phyloP scores from a whole-genome alignment of 2,797 vertebrate species.

The Mustela erminea region DNA sequence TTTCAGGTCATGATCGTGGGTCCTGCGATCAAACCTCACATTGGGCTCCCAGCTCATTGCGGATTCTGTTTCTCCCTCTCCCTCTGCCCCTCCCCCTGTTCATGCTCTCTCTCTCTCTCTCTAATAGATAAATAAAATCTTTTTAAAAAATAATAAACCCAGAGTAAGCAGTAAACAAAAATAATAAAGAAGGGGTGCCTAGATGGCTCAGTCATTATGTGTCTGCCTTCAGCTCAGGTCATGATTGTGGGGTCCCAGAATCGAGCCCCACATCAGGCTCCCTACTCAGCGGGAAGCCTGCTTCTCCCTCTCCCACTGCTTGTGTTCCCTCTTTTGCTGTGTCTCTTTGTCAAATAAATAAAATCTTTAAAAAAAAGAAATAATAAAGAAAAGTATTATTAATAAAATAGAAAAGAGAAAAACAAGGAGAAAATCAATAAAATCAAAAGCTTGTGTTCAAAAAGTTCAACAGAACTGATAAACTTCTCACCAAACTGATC shows the following conservation, averaged over 20 bases:
- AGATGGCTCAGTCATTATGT: too few species aligned
- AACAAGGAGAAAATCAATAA: not conserved
- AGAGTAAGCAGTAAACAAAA: not conserved
- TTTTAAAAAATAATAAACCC: not conserved
- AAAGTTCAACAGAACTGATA: not conserved
- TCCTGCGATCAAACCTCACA: too few species aligned
- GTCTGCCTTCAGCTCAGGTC: too few species aligned
- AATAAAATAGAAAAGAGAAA: not conserved
- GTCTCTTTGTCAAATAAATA: not conserved
- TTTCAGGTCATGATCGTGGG: not conserved
- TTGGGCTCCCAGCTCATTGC: too few species aligned
- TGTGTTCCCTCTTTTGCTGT: too few species aligned
- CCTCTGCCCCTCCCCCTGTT: not conserved
- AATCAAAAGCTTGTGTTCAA: not conserved
- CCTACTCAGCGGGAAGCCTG: too few species aligned
- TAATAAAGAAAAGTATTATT: not conserved
- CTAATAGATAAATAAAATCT: too few species aligned
- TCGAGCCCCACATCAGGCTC: too few species aligned
- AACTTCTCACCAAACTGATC: not conserved
- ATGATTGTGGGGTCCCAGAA: too few species aligned
- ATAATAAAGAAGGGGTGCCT: too few species aligned
- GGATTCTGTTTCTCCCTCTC: not conserved
- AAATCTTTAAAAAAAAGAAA: not conserved
- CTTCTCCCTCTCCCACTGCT: not conserved
- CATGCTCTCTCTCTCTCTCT: not conserved